These are phyloP conservation scores for Piaya cayana DNA, from an alignment of 2,113 vertebrate species.

Conservation along the genomic window DNA sequence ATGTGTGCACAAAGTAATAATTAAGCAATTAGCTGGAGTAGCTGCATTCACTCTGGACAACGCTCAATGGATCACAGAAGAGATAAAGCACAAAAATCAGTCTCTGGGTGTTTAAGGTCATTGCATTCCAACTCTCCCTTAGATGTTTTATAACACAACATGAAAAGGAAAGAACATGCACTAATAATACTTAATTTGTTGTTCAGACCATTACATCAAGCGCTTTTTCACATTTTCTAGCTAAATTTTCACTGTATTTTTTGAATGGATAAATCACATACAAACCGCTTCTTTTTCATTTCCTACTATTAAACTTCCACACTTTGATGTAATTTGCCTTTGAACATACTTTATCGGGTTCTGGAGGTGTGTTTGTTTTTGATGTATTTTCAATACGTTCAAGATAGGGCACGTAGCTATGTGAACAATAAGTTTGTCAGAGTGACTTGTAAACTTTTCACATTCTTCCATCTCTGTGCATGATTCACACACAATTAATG, in stretches of 20 bases:
- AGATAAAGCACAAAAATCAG: not conserved
- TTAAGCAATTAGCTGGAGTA: not conserved
- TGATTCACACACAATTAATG: not conserved
- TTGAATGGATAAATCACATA: not conserved
- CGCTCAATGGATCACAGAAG: not conserved
- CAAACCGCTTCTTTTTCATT: not conserved
- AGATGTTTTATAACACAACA: not conserved
- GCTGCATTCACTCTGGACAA: not conserved
- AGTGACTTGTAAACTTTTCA: not conserved
- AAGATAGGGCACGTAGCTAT: rapidly evolving
- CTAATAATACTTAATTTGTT: not conserved
- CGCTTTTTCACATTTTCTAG: not conserved
- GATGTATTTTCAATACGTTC: not conserved
- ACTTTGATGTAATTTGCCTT: not conserved
- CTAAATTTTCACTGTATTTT: not conserved
- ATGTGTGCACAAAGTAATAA: not conserved
- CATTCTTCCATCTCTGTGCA: not conserved
- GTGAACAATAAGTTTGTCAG: not conserved
- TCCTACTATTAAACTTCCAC: not conserved
- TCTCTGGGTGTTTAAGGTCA: not conserved
- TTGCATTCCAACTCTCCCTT: not conserved
- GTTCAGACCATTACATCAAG: not conserved
- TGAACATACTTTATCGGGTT: not conserved
- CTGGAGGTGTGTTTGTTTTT: not conserved
- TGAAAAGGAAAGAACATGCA: not conserved